Conservation (phyloP, 1,140 invertebrate genomes). For the Tribolium castaneum region DNA sequence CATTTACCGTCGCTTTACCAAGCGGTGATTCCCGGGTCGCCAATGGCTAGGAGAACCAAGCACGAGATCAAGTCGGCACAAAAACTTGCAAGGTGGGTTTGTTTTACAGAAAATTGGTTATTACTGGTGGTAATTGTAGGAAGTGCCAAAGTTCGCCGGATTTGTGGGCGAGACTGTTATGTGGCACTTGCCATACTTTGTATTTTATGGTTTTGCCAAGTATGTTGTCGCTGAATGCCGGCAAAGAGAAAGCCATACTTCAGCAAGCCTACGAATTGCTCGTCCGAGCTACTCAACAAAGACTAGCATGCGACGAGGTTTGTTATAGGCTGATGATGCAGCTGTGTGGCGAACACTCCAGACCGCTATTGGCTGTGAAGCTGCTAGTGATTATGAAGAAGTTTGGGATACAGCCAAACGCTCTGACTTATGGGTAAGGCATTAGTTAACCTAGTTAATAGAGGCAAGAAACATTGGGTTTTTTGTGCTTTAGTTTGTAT, state of each 20-base stretch:
- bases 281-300: constrained; percentile 83
- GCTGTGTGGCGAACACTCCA: constrained; percentile 93
- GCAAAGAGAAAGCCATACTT: constrained; percentile 82
- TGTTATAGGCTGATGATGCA: constrained; percentile 99
- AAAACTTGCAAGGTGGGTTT: constrained; percentile 75
- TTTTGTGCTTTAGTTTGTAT: constrained; percentile 65
- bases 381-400: constrained; percentile 95
- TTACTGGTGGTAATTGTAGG: constrained; percentile 48
- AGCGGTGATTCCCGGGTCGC: constrained; percentile 79
- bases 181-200: constrained; percentile 91
- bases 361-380: constrained; percentile 95
- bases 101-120: not conserved
- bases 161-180: constrained; percentile 91
- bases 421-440: constrained; percentile 92
- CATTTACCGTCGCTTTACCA: constrained; percentile 64
- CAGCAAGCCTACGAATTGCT: constrained; percentile 89
- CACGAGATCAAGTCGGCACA: constrained; percentile 94
- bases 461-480: constrained; percentile 52
- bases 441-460: no score
- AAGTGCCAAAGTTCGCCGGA: constrained; percentile 71
- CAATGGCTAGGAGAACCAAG: constrained; percentile 92
- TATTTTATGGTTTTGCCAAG: constrained; percentile 97
- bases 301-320: constrained; percentile 93
- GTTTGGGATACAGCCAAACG: constrained; percentile 94
- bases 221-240: constrained; percentile 70